These are phyloP conservation scores for Manacus vitellinus DNA, from an alignment of 2,113 vertebrate species.

Conservation along the genomic window DNA sequence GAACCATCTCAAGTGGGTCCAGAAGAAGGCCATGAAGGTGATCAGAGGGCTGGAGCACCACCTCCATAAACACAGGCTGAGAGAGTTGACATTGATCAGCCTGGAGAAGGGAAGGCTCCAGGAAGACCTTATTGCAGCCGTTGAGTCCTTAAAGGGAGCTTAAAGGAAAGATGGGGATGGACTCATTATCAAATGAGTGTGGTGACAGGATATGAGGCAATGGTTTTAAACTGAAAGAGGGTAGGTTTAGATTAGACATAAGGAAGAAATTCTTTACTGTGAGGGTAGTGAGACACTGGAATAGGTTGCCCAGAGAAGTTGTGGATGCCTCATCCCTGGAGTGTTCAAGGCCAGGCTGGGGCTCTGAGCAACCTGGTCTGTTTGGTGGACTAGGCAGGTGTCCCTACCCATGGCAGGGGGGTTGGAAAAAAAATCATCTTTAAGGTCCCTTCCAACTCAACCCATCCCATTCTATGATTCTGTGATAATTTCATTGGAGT, in stretches of 20 bases:
- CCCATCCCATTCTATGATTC: not conserved
- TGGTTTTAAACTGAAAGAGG: not conserved
- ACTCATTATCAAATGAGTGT: not conserved
- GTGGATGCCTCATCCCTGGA: not conserved
- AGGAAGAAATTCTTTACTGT: not conserved
- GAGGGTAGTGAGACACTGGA: not conserved
- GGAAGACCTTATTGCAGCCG: not conserved
- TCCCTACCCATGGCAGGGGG: accelerated
- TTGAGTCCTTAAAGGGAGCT: not conserved
- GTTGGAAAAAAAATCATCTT: not conserved
- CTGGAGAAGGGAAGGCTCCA: not conserved
- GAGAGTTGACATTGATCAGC: not conserved
- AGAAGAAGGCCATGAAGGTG: not conserved
- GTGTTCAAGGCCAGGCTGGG: not conserved
- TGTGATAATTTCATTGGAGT: not conserved
- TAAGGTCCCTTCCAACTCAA: not conserved
- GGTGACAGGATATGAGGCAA: not conserved
- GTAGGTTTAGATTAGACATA: not conserved
- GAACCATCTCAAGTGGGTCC: not conserved
- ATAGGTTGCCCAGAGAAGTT: not conserved
- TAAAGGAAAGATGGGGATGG: not conserved
- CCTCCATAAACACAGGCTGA: not conserved
- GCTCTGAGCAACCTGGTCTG: not conserved
- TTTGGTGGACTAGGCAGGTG: not conserved
- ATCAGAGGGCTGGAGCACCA: not conserved